These are phyloP conservation scores for Lepidotrigona ventralis DNA, from an alignment of 1,140 invertebrate species.

Conservation along the genomic window DNA sequence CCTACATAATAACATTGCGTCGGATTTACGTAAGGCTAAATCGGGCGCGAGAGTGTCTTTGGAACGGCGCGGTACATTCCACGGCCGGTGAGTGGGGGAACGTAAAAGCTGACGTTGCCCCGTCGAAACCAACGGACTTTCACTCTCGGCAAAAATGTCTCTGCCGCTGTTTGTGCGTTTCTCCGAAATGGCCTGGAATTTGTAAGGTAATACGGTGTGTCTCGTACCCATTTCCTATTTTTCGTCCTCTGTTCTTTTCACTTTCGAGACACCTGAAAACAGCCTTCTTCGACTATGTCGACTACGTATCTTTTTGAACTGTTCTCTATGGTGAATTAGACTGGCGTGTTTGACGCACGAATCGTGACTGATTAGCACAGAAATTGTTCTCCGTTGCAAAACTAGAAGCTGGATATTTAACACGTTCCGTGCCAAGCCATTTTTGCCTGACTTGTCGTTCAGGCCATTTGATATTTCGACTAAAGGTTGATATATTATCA, in stretches of 20 bases:
- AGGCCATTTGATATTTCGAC: too few species aligned
- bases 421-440: too few species aligned
- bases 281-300: too few species aligned
- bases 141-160: constrained; percentile 58
- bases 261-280: neutral
- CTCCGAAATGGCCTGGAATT: neutral
- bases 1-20: constrained; percentile 24
- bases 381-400: too few species aligned
- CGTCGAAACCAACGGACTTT: constrained; percentile 59
- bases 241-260: neutral
- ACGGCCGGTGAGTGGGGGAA: constrained; percentile 1
- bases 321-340: neutral
- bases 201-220: neutral
- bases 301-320: neutral
- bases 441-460: too few species aligned
- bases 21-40: constrained; percentile 42
- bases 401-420: too few species aligned
- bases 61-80: constrained; percentile 37
- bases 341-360: too few species aligned
- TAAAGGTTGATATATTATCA: too few species aligned
- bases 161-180: neutral
- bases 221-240: neutral
- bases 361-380: too few species aligned
- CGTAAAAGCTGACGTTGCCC: constrained; percentile 57
- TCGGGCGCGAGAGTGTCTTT: neutral